Evolutionary conservation across 1,140 invertebrate species (phyloP), one percentile per base, ranked within the genome.

Genomic region (Heliconius himera): DNA sequence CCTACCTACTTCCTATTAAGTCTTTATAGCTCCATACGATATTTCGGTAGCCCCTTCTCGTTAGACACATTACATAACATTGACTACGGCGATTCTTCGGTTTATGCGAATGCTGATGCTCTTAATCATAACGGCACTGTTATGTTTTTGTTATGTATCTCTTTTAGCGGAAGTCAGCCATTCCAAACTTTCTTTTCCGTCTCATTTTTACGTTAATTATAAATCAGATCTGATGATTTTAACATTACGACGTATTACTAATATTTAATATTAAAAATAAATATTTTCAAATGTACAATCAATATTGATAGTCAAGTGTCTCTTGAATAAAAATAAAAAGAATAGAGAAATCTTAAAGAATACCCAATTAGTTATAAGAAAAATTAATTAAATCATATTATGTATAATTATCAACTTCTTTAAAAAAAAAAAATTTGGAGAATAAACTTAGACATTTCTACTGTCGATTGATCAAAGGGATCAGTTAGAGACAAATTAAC

Each of bases 131-230:
- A 46, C 60, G 60, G 51, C 29, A 36, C n/a, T 66, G 54, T 73
- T 78, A 78, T 72, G 72, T 38, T 49, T 70, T 79, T 70, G n/a
- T 74, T 74, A 74, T 74, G 41, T 78, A 73, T 73, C 29, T 74
- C 22, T 41, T 60, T 78, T 79, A 71, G 46, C 78, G 78, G 77
- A 75, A 66, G 72, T 79, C 51, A 8, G 29, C 9, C 22, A 54
- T 46, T 46, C 41, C 22, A 66, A 56, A 80, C 79, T 80, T 80
- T 80, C 79, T 60, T 80, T 80, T 80, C 26, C 60, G 60, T 71
- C 72, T 74, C 16, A 70, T 46, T 36, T 70, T 74, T 51, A 18
- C 33, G 56, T 49, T 46, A 70, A 49, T 76, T 70, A 75, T 41
- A 66, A 46, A 66, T 66, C 0, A 5, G 60, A 26, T 66, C 3